Conservation (phyloP, 2,113 vertebrate species). For the Sialia sialis region DNA sequence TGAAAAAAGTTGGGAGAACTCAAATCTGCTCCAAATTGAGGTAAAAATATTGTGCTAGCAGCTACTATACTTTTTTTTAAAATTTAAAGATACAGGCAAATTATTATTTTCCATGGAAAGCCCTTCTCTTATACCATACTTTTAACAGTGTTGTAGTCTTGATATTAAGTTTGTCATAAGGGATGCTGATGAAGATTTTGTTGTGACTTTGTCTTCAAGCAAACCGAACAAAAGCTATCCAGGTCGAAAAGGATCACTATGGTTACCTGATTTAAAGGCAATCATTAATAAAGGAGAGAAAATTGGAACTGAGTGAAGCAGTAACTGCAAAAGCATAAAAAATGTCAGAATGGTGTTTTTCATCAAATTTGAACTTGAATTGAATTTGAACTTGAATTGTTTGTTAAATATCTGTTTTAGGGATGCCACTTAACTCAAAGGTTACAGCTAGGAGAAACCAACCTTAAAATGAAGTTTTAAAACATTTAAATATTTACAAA, state of each 20-base stretch:
- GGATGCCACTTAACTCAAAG: not conserved
- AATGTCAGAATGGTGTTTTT: constrained; percentile 44
- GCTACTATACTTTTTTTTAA: not conserved
- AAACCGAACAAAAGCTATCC: constrained; percentile 29
- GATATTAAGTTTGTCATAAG: not conserved
- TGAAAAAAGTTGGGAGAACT: not conserved
- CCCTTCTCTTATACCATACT: not conserved
- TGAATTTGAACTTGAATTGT: not conserved
- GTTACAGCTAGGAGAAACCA: not conserved
- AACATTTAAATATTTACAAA: not conserved
- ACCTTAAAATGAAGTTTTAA: not conserved
- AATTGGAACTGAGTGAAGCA: constrained; percentile 27
- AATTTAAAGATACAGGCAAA: not conserved
- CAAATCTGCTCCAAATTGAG: not conserved
- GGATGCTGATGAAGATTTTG: not conserved
- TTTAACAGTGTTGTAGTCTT: not conserved
- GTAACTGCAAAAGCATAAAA: constrained; percentile 41
- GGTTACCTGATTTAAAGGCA: constrained; percentile 51
- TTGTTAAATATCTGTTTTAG: constrained; percentile 26
- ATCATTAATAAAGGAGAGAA: constrained; percentile 36
- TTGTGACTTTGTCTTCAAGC: constrained; percentile 35
- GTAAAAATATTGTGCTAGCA: not conserved
- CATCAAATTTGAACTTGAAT: constrained; percentile 25
- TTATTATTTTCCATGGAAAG: not conserved
- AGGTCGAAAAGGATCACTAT: constrained; percentile 13